These are phyloP conservation scores for Threskiornis aethiopicus DNA, from an alignment of 2,797 vertebrate genomes.

Conservation along the genomic window DNA sequence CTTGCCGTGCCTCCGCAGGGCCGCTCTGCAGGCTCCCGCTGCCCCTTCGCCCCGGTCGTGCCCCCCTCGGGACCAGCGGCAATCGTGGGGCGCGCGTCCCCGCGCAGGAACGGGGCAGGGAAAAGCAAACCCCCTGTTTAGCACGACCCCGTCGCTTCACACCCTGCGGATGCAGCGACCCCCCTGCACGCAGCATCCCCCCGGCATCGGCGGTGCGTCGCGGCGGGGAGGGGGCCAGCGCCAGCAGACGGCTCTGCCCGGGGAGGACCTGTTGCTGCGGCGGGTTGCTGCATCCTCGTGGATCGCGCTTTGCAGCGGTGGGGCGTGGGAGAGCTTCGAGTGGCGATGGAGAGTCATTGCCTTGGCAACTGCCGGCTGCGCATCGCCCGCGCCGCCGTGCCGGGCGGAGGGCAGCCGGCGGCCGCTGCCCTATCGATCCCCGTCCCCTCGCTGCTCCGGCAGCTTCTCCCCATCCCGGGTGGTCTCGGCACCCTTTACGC, in stretches of 20 bases:
- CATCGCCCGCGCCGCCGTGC: background rate
- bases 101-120: fast-evolving
- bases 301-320: fast-evolving
- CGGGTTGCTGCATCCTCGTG: fast-evolving
- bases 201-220: fast-evolving
- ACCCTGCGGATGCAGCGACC: fast-evolving
- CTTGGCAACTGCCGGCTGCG: slow-evolving; percentile 31
- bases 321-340: background rate
- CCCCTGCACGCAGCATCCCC: fast-evolving
- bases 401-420: background rate
- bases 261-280: background rate
- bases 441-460: fast-evolving
- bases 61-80: background rate
- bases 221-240: fast-evolving
- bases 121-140: fast-evolving
- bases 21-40: background rate
- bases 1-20: background rate
- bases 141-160: background rate
- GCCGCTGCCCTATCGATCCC: background rate
- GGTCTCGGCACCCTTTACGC: fast-evolving
- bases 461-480: background rate
- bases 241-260: fast-evolving
- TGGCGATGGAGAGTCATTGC: slow-evolving; percentile 25
- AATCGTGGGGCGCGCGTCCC: background rate
- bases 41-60: background rate